Evolutionary conservation across 2,888 invertebrate genomes (phyloP), one percentile per base, ranked within the genome.

Genomic region (Crematogaster levior): DNA sequence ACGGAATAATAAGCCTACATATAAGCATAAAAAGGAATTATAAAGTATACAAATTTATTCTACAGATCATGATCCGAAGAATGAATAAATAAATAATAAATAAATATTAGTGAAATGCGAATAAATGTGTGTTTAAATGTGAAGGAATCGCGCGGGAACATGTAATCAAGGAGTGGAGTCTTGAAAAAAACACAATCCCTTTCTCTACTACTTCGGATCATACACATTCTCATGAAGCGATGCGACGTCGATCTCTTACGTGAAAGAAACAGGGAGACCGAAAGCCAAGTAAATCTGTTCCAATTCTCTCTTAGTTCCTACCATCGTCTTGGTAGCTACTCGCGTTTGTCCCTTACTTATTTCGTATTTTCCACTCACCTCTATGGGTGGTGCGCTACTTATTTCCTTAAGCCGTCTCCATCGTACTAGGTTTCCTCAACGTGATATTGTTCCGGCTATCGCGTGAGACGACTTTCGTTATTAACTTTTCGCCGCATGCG

Each of bases 201-300:
- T 83, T 85, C 74, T 74, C 58, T 60, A 66, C 74, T 70, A n/a
- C 51, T 60, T 30, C 30, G 18, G 27, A 1, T 61, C n/a, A 37
- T 61, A 68, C 75, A 43, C 63, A 53, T n/a, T 61, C 58, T 34
- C 10, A 53, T 61, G 61, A 82, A 48, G 58, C 58, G 43, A 82
- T n/a, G 21, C 65, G 40, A 81, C 61, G 83, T 84, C 56, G 81
- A 79, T 83, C 75, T 82, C 56, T 72, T 56, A 24, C 75, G 21
- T 65, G 66, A 51, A 40, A 66, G 81, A 56, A 56, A 82, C 56
- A 43, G 66, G 27, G n/a, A 43, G 34, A 61, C 15, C 30, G 84
- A 88, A 87, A 88, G 86, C 85, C 90, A 85, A 91, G 85, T 88
- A 90, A 91, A 91, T 90, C 89, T 90, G 88, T 90, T 89, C 85